Evolutionary conservation across 2,888 invertebrate genomes (phyloP), one percentile per base, ranked within the genome.

Genomic region (Hedya salicella): DNA sequence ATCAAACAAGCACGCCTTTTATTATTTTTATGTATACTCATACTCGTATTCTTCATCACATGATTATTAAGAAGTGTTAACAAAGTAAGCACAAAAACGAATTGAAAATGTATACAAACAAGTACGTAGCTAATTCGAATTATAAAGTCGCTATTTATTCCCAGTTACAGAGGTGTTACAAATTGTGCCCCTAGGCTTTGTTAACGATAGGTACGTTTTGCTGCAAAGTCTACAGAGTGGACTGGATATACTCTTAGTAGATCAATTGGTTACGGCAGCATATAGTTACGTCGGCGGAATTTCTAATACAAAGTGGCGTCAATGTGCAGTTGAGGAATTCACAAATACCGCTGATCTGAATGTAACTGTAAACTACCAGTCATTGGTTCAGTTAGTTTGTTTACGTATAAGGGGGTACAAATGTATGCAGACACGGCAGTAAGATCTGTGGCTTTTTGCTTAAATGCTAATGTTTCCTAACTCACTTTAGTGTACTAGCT

Each of bases 141-240:
- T 62, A 62, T 62, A 62, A 53, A 67, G 52, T 53, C 14, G 40
- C 61, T 46, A 54, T 65, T 65, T 50, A 76, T 75, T 76, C 76
- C 73, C 76, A 76, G 76, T 73, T 81, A 79, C 78, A 80, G 79
- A 71, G 80, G 84, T 87, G 87, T 84, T 85, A 83, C 83, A 79
- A 82, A 85, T 81, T 79, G 75, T 76, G 79, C 84, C 87, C 75
- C 70, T 69, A 75, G 83, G 83, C 65, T 68, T 69, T 68, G 76
- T 75, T 85, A 85, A 83, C 85, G 83, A 85, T 83, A 36, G 36
- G 36, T 36, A 82, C 80, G 75, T 73, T 70, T 71, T 79, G 78
- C 62, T 67, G 50, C 69, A 62, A 69, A 64, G 62, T 69, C 70
- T 62, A 60, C 61, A 57, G 49, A 66, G 53, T 66, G 48, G 40